Evolutionary conservation across 2,797 vertebrate genomes (phyloP).

Genomic region (Lindbergichthys nudifrons): DNA sequence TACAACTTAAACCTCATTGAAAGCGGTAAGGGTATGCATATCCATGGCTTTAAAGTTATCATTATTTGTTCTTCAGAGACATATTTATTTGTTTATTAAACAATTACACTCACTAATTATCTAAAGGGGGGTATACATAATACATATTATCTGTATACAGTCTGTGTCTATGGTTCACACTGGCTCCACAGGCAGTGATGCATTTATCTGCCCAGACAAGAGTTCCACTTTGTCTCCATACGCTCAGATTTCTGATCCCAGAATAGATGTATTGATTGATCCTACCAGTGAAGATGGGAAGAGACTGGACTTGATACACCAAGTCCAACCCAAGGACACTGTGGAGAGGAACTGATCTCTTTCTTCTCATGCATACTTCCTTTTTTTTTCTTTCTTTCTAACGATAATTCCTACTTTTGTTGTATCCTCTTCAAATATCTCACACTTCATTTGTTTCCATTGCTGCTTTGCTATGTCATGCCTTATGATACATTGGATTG

Average conservation of each 20-base stretch:
- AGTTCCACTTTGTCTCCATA: slow-evolving; percentile 13
- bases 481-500: not conserved
- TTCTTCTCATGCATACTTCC: not conserved
- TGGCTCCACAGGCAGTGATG: not conserved
- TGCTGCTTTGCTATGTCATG: not conserved
- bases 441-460: too few species aligned
- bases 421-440: not conserved
- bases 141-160: not conserved
- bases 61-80: too few species aligned
- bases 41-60: too few species aligned
- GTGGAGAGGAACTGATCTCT: not conserved
- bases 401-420: not conserved
- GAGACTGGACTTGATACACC: slow-evolving; percentile 21
- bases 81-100: not conserved
- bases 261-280: slow-evolving; percentile 64
- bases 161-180: not conserved
- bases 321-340: slow-evolving; percentile 51
- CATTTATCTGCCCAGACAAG: not conserved
- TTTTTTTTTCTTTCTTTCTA: not conserved
- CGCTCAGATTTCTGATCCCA: slow-evolving; percentile 51
- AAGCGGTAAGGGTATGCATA: too few species aligned
- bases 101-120: not conserved
- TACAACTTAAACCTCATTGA: too few species aligned
- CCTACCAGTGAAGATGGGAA: slow-evolving; percentile 22
- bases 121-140: not conserved